A percentile compares a stretch with the other conserved stretches of the same genome.
Conservation (phyloP, 2,113 vertebrate genomes). For the Lagopus leucura region DNA sequence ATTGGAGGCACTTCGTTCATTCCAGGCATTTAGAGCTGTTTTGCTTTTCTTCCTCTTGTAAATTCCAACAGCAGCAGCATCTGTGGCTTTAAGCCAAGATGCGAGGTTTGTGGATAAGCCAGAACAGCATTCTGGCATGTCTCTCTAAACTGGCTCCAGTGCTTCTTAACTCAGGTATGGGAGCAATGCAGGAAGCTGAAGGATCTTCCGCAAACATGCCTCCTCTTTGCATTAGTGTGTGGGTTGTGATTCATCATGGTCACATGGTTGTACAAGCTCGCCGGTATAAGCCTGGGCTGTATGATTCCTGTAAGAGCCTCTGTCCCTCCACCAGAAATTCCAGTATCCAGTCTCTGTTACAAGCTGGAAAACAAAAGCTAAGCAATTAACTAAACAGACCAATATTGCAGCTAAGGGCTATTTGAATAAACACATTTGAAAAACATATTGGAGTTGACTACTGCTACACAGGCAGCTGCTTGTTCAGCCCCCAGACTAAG, state of each 20-base stretch:
- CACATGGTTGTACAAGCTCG: not conserved
- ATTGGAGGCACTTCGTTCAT: not conserved
- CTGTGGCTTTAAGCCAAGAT: not conserved
- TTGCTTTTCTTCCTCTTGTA: not conserved
- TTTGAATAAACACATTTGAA: not conserved
- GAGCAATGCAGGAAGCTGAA: not conserved
- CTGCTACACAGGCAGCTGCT: not conserved
- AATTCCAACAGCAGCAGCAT: not conserved
- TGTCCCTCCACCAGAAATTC: not conserved
- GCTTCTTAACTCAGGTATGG: not conserved
- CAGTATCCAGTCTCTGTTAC: not conserved
- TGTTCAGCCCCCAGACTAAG: not conserved
- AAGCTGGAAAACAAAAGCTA: not conserved
- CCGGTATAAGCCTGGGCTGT: not conserved
- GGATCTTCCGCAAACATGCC: not conserved
- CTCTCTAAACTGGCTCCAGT: not conserved
- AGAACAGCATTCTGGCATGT: not conserved
- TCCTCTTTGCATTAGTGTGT: not conserved
- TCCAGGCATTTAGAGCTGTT: accelerated
- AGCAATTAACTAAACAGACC: not conserved
- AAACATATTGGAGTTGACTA: not conserved
- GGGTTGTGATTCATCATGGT: not conserved
- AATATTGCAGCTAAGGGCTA: not conserved
- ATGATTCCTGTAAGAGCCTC: not conserved
- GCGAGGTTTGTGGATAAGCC: not conserved